A percentile compares a stretch with the other conserved stretches of the same genome.
These are phyloP conservation scores for Apocheima hispidaria DNA, from an alignment of 2,888 invertebrate species.

Conservation along the genomic window DNA sequence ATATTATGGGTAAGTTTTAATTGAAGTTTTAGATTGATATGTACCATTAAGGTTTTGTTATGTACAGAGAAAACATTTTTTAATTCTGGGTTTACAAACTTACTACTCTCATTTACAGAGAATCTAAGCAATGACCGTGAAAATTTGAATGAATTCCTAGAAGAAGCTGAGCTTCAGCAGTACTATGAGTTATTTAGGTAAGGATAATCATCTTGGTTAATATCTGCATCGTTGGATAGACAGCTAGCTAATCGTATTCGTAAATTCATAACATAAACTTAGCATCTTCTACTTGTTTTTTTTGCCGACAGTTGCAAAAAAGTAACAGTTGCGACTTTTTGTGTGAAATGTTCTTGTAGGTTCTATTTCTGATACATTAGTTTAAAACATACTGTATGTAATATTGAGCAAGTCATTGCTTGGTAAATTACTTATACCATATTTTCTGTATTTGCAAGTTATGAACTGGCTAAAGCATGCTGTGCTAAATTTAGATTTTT, in stretches of 20 bases:
- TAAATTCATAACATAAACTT: neutral
- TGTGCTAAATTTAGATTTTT: neutral
- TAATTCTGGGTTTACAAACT: constrained; percentile 27
- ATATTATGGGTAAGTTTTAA: constrained; percentile 24
- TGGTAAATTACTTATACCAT: too few species aligned
- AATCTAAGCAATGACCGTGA: constrained; percentile 65
- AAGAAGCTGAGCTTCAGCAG: constrained; percentile 97
- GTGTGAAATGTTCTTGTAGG: neutral
- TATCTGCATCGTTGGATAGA: neutral
- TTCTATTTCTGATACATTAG: neutral
- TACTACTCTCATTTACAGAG: constrained; percentile 59
- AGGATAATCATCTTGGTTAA: constrained; percentile 52
- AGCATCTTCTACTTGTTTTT: too few species aligned
- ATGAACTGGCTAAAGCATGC: neutral
- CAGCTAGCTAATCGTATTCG: neutral
- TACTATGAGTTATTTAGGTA: constrained; percentile 93
- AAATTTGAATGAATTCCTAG: constrained; percentile 91
- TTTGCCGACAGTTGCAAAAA: too few species aligned
- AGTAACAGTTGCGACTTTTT: neutral
- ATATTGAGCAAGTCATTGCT: neutral
- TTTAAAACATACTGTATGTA: neutral
- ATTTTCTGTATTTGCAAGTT: too few species aligned
- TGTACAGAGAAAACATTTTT: neutral
- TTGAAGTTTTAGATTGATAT: neutral
- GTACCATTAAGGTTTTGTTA: neutral